Conservation (phyloP, 2,113 vertebrate species). For the Grallaria varia region DNA sequence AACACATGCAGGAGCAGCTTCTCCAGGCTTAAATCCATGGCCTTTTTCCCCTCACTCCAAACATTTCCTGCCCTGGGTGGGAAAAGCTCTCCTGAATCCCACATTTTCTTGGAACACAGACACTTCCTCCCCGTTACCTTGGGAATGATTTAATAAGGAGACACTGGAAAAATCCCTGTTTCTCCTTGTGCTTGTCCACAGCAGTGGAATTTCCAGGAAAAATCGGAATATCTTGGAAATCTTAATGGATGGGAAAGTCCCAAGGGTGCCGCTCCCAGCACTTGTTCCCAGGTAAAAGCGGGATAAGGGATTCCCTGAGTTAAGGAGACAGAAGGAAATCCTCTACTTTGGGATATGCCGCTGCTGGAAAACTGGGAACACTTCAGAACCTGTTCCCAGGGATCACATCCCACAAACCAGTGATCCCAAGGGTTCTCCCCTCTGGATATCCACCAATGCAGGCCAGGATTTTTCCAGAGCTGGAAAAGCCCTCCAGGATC, state of each 20-base stretch:
- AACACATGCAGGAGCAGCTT: not conserved
- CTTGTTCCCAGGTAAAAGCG: not conserved
- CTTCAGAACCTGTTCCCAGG: not conserved
- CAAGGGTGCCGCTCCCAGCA: not conserved
- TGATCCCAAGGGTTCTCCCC: not conserved
- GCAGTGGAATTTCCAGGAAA: not conserved
- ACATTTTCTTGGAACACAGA: not conserved
- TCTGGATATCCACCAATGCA: not conserved
- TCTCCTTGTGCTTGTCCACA: not conserved
- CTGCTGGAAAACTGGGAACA: not conserved
- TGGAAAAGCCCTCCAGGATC: not conserved
- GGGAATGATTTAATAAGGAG: not conserved
- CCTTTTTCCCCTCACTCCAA: not conserved
- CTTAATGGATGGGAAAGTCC: not conserved
- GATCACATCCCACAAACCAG: not conserved
- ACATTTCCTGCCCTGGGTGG: not conserved
- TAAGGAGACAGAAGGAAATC: not conserved
- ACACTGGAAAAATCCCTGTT: rapidly evolving
- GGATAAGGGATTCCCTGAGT: not conserved
- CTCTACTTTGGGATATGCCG: not conserved
- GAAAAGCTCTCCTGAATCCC: not conserved
- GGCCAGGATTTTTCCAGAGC: not conserved
- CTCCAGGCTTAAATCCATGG: not conserved
- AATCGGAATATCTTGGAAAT: not conserved
- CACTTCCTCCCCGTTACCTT: not conserved